phyloP scores from a whole-genome alignment of 2,113 vertebrate genomes.

The Ascaphus truei region DNA sequence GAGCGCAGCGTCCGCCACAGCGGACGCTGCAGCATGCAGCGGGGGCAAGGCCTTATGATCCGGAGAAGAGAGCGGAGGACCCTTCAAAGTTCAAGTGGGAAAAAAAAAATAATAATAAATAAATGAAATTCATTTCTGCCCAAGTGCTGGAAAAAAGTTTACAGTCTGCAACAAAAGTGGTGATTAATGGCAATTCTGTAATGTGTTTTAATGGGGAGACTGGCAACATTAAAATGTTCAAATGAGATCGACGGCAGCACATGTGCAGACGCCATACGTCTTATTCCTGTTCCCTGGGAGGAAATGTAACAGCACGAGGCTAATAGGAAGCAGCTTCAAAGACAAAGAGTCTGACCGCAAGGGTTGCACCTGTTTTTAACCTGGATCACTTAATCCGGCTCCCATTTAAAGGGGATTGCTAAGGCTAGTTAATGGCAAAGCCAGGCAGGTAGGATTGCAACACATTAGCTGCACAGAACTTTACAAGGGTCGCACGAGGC shows the following conservation, averaged over 20 bases:
- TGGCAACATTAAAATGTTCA: not conserved
- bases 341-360: not conserved
- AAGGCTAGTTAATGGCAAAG: not conserved
- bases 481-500: not conserved
- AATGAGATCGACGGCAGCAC: slow-evolving; percentile 12
- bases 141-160: no score
- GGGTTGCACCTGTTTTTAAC: slow-evolving; percentile 14
- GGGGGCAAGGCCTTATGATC: no score
- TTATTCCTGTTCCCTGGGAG: not conserved
- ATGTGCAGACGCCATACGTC: not conserved
- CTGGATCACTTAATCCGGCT: slow-evolving; percentile 19
- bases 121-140: no score
- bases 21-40: no score
- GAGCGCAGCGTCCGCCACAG: no score
- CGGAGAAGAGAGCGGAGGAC: no score
- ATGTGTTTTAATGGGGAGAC: not conserved
- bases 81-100: no score
- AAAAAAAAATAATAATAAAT: no score
- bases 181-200: no score
- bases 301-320: not conserved
- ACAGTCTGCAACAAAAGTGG: no score
- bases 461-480: not conserved
- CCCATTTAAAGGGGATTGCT: slow-evolving; percentile 10
- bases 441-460: slow-evolving; percentile 11
- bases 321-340: slow-evolving; percentile 9